Evolutionary conservation across 2,113 vertebrate genomes (phyloP).

Genomic region (Corydoras maculifer): DNA sequence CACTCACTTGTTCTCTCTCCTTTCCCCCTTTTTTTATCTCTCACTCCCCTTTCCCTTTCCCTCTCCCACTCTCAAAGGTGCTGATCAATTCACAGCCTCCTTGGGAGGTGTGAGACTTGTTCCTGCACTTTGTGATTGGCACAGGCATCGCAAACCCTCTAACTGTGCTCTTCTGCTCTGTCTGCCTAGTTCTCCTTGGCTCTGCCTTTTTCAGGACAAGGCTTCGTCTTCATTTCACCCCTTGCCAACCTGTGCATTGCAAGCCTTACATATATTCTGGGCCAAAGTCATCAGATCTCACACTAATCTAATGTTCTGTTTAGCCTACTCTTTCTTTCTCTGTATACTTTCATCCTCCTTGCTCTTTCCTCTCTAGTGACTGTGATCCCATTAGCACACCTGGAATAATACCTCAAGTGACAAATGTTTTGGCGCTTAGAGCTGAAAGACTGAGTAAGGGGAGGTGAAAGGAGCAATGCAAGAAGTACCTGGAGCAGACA

Average conservation of each 20-base stretch:
- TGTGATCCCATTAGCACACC: conserved; percentile 69
- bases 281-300: conserved; percentile 38
- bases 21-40: conserved; percentile 21
- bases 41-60: conserved; percentile 35
- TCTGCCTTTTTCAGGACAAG: conserved; percentile 12
- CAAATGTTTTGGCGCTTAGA: conserved; percentile 52
- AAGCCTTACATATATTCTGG: conserved; percentile 30
- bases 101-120: conserved; percentile 58
- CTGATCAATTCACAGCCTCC: conserved; percentile 76
- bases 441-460: conserved; percentile 35
- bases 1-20: conserved; percentile 6
- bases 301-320: conserved; percentile 34
- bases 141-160: conserved; percentile 39
- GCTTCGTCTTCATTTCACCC: conserved; percentile 33
- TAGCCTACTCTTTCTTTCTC: conserved; percentile 38
- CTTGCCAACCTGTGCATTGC: conserved; percentile 34
- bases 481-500: conserved; percentile 19
- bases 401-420: conserved; percentile 69
- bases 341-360: conserved; percentile 27
- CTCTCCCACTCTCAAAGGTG: conserved; percentile 57
- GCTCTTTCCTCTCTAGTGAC: conserved; percentile 47
- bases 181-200: conserved; percentile 13
- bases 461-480: conserved; percentile 19
- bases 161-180: conserved; percentile 32
- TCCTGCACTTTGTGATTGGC: conserved; percentile 46